These are phyloP conservation scores for Tribolium madens DNA, from an alignment of 1,140 invertebrate species.

Conservation along the genomic window DNA sequence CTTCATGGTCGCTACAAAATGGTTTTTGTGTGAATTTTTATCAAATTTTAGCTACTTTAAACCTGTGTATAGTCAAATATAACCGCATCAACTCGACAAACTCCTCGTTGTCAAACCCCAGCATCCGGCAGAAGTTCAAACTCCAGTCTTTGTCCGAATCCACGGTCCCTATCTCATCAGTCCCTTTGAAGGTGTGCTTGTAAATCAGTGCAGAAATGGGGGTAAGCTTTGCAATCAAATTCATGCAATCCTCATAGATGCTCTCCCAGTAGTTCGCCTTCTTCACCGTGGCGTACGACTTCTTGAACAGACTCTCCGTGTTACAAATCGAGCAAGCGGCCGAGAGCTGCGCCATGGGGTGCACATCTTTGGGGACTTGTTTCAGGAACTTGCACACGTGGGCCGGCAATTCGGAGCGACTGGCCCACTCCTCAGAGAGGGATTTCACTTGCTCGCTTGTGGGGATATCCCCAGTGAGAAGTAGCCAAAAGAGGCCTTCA, in stretches of 20 bases:
- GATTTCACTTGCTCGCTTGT: conserved; percentile 77
- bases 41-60: not conserved
- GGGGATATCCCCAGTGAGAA: conserved; percentile 90
- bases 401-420: conserved; percentile 82
- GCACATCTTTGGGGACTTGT: conserved; percentile 84
- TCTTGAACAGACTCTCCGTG: conserved; percentile 87
- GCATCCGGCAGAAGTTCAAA: conserved; percentile 86
- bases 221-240: conserved; percentile 90
- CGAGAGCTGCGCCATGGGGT: conserved; percentile 91
- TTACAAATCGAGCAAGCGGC: conserved; percentile 88
- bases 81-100: conserved; percentile 90
- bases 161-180: conserved; percentile 82
- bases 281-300: conserved; percentile 83
- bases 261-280: conserved; percentile 90
- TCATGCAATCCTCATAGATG: conserved; percentile 89
- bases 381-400: conserved; percentile 91
- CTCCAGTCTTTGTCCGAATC: conserved; percentile 89
- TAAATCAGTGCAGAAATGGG: conserved; percentile 92
- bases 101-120: conserved; percentile 83
- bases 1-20: conserved; percentile 80
- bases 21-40: no score
- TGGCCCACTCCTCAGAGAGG: conserved; percentile 87
- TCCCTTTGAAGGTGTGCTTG: conserved; percentile 81
- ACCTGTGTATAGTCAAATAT: conserved; percentile 91
- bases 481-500: conserved; percentile 91